These are phyloP conservation scores for Pyrrhura leucotis DNA, from an alignment of 2,797 vertebrate genomes.

Conservation along the genomic window DNA sequence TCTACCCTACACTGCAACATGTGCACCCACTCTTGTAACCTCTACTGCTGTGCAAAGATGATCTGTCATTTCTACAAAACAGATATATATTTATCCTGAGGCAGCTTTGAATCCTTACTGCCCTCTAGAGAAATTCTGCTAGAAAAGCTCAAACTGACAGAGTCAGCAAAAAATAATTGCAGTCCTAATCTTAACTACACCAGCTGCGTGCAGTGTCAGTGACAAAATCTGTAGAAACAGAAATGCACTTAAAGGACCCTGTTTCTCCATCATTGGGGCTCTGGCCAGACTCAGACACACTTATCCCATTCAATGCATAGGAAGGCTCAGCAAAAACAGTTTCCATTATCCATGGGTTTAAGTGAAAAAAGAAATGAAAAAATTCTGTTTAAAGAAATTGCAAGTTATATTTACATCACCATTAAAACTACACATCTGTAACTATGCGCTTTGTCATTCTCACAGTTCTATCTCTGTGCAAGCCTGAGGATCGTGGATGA, in stretches of 20 bases:
- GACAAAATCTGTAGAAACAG: constrained; percentile 25
- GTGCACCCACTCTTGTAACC: constrained; percentile 61
- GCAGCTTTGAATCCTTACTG: constrained; percentile 72
- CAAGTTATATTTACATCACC: background rate
- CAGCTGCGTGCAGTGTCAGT: background rate
- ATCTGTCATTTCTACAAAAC: constrained; percentile 61
- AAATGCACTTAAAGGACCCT: background rate
- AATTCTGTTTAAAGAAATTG: background rate
- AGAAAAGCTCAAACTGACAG: constrained; percentile 62
- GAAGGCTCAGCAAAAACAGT: background rate
- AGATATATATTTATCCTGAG: background rate
- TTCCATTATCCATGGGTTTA: background rate
- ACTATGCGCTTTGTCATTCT: background rate
- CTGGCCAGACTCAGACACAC: background rate
- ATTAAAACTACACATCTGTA: background rate
- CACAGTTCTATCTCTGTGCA: background rate
- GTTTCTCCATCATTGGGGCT: background rate
- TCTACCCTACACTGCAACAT: constrained; percentile 45
- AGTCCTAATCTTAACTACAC: constrained; percentile 1
- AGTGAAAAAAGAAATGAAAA: background rate
- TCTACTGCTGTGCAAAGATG: constrained; percentile 59
- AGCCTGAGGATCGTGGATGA: background rate
- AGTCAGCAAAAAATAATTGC: constrained; percentile 72
- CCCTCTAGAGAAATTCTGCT: constrained; percentile 77
- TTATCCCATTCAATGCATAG: background rate